A percentile compares a stretch with the other conserved stretches of the same genome.
phyloP scores from a whole-genome alignment of 2,888 invertebrate species.

The Euphydryas editha region DNA sequence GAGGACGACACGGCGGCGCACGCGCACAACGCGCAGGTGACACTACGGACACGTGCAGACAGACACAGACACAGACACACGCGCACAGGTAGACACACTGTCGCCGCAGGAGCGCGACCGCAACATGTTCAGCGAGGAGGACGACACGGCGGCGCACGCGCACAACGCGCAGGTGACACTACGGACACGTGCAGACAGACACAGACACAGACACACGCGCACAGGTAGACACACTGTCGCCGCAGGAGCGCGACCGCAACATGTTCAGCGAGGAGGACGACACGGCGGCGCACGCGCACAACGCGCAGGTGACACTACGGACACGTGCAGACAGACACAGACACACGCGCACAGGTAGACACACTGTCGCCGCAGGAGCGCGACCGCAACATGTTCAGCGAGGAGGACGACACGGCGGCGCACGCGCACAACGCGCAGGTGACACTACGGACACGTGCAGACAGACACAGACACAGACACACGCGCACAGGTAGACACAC shows the following conservation, averaged over 20 bases:
- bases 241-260: no score
- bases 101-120: no score
- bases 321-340: neutral
- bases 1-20: constrained; percentile 84
- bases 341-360: neutral
- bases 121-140: neutral
- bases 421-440: neutral
- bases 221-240: no score
- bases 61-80: neutral
- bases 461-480: neutral
- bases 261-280: neutral
- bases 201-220: neutral
- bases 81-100: no score
- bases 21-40: constrained; percentile 43
- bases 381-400: neutral
- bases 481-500: no score
- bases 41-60: neutral
- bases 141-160: neutral
- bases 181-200: neutral
- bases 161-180: neutral
- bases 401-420: neutral
- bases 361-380: no score
- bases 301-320: neutral
- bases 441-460: neutral
- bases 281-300: neutral